phyloP scores from a whole-genome alignment of 2,113 vertebrate genomes.

The Aythya baeri region DNA sequence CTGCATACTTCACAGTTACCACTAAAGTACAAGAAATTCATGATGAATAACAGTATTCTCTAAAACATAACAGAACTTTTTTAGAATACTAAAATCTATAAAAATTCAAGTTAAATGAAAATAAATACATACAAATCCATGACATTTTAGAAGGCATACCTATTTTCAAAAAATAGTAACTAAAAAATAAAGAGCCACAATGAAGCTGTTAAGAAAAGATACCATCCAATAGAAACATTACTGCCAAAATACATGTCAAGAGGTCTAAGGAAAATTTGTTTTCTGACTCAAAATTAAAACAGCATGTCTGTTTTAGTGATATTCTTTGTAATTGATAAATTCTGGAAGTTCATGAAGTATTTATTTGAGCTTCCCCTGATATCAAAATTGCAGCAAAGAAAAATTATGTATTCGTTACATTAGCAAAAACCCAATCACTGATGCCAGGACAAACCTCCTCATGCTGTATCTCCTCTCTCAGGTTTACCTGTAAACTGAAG shows the following conservation, averaged over 20 bases:
- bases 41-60: neutral
- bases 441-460: neutral
- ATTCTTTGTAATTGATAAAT: neutral
- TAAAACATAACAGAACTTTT: neutral
- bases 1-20: neutral
- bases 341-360: neutral
- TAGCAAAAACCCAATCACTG: neutral
- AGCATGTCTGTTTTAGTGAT: accelerated
- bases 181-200: neutral
- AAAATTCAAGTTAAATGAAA: neutral
- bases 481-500: neutral
- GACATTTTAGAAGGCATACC: neutral
- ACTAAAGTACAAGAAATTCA: neutral
- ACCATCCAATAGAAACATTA: neutral
- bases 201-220: neutral
- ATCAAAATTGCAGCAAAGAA: neutral
- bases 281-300: neutral
- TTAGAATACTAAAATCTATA: neutral
- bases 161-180: neutral
- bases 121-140: neutral
- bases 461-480: neutral
- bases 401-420: neutral
- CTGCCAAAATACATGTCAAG: neutral
- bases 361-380: neutral
- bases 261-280: neutral